Conservation (phyloP, 1,140 invertebrate genomes). For the Paralvinella palmiformis region DNA sequence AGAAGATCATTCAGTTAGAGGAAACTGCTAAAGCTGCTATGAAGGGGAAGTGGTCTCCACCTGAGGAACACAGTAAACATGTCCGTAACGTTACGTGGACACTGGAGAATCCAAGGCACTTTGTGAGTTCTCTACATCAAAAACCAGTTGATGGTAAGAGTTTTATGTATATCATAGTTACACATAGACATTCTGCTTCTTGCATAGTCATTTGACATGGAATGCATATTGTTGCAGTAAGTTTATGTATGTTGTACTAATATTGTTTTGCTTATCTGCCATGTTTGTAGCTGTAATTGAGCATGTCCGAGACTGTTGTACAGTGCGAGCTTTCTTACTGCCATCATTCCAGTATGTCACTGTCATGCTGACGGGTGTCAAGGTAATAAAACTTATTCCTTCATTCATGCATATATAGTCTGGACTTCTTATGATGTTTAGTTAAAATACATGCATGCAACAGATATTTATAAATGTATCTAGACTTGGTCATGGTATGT, state of each 20-base stretch:
- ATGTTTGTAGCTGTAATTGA: slow-evolving; percentile 83
- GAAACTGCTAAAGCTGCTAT: slow-evolving; percentile 77
- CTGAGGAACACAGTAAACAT: slow-evolving; percentile 57
- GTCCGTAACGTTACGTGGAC: slow-evolving; percentile 81
- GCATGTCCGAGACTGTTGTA: slow-evolving; percentile 93
- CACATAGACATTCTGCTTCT: neutral
- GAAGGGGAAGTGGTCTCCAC: slow-evolving; percentile 73
- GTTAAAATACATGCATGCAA: too few relatives aligned
- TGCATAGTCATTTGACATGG: neutral
- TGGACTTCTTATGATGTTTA: too few relatives aligned
- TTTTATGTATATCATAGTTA: too few relatives aligned
- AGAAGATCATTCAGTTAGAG: slow-evolving; percentile 75
- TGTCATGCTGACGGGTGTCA: slow-evolving; percentile 80
- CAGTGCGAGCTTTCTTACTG: slow-evolving; percentile 79
- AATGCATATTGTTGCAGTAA: neutral
- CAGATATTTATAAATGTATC: too few relatives aligned
- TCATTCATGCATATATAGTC: too few relatives aligned
- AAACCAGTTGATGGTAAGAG: slow-evolving; percentile 63
- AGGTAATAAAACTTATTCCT: slow-evolving; percentile 30
- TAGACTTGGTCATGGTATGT: too few relatives aligned
- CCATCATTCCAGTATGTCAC: slow-evolving; percentile 83
- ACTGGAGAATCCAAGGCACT: slow-evolving; percentile 72
- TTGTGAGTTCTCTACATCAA: slow-evolving; percentile 72
- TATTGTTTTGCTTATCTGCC: too few relatives aligned
- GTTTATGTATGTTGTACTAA: neutral